phyloP scores from a whole-genome alignment of 2,888 invertebrate species.

The Bombyx huttoni region DNA sequence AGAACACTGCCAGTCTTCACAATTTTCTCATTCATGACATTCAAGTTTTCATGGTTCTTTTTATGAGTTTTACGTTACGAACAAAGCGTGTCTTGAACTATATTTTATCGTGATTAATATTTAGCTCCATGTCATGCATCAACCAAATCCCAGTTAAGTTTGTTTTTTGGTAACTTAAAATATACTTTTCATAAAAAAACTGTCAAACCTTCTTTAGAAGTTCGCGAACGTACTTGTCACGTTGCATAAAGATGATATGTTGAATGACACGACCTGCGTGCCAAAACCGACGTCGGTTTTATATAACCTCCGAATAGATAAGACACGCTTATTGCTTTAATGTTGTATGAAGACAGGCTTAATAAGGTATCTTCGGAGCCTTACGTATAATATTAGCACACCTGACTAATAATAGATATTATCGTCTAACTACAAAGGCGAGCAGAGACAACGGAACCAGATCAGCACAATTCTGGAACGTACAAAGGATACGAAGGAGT shows the following conservation, averaged over 20 bases:
- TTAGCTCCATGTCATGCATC: too few species aligned
- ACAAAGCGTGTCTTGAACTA: background rate
- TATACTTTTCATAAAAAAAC: background rate
- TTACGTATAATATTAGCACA: background rate
- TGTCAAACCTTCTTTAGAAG: background rate
- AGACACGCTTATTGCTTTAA: background rate
- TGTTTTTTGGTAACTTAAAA: too few species aligned
- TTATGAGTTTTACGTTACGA: background rate
- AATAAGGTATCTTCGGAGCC: background rate
- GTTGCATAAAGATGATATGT: background rate
- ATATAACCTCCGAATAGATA: background rate
- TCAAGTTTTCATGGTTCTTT: background rate
- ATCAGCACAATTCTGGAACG: constrained; percentile 29
- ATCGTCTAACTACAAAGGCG: constrained; percentile 12
- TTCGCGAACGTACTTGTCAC: background rate
- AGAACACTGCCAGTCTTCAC: constrained; percentile 25
- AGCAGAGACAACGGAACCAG: constrained; percentile 26
- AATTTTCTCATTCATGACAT: background rate
- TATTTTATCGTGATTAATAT: too few species aligned
- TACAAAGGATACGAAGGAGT: constrained; percentile 30
- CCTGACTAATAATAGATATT: background rate
- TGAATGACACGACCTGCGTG: background rate
- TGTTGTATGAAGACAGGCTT: background rate
- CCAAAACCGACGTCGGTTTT: background rate
- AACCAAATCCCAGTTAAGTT: too few species aligned